Conservation (phyloP, 2,113 vertebrate species). For the Notarius lentiginosus region DNA sequence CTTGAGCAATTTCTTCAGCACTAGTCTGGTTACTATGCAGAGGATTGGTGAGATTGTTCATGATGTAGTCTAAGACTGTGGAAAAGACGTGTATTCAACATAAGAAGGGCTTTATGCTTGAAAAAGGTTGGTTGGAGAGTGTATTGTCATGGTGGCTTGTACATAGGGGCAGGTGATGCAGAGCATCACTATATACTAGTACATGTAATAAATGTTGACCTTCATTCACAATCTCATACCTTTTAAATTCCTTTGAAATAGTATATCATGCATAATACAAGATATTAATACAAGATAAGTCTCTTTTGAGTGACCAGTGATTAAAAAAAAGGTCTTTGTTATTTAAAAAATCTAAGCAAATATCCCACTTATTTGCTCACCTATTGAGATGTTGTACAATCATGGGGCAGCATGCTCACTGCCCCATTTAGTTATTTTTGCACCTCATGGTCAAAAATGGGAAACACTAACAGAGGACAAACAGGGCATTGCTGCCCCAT, state of each 20-base stretch:
- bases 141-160: background rate
- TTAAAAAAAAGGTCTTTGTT: background rate
- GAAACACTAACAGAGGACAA: background rate
- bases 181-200: background rate
- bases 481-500: background rate
- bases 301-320: background rate
- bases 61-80: slow-evolving; percentile 55
- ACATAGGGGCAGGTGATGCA: background rate
- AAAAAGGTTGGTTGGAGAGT: background rate
- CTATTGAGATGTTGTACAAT: background rate
- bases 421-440: background rate
- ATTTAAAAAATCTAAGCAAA: background rate
- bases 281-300: background rate
- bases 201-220: background rate
- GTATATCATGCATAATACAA: background rate
- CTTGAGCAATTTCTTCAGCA: slow-evolving; percentile 31
- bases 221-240: background rate
- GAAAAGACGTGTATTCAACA: background rate
- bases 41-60: slow-evolving; percentile 9
- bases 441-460: background rate
- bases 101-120: background rate
- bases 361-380: background rate
- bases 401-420: too few relatives aligned
- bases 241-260: background rate
- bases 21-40: background rate